These are phyloP conservation scores for Melanaphis sacchari DNA, from an alignment of 1,140 invertebrate genomes.

Conservation along the genomic window DNA sequence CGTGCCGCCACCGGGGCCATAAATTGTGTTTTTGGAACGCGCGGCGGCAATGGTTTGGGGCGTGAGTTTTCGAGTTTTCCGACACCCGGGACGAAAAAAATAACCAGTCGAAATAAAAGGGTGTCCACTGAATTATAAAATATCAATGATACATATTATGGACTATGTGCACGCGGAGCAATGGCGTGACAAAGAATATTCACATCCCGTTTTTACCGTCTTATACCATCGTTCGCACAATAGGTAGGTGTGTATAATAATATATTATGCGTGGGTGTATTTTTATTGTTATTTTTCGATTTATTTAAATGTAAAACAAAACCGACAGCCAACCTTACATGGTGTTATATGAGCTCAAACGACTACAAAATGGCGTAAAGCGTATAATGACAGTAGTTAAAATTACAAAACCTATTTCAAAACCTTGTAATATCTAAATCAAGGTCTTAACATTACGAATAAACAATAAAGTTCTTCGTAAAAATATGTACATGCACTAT, in stretches of 20 bases:
- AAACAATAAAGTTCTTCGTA: not conserved
- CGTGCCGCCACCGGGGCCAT: constrained; percentile 13
- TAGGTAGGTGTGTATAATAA: not conserved
- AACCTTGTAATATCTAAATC: not conserved
- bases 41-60: not conserved
- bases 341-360: not conserved
- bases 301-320: not conserved
- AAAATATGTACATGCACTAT: not conserved
- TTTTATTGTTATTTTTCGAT: constrained; percentile 23
- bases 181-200: not conserved
- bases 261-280: not conserved
- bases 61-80: constrained; percentile 53
- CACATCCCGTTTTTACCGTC: not conserved
- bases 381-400: not conserved
- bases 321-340: not conserved
- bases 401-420: not conserved
- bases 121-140: not conserved
- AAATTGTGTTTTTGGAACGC: constrained; percentile 43
- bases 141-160: not conserved
- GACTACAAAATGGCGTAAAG: not conserved
- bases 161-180: not conserved
- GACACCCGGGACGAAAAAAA: not conserved
- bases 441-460: not conserved
- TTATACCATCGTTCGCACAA: not conserved
- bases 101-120: constrained; percentile 37